Base-by-base conservation (phyloP, 2,797 vertebrate species). In the Siniperca scherzeri region DNA sequence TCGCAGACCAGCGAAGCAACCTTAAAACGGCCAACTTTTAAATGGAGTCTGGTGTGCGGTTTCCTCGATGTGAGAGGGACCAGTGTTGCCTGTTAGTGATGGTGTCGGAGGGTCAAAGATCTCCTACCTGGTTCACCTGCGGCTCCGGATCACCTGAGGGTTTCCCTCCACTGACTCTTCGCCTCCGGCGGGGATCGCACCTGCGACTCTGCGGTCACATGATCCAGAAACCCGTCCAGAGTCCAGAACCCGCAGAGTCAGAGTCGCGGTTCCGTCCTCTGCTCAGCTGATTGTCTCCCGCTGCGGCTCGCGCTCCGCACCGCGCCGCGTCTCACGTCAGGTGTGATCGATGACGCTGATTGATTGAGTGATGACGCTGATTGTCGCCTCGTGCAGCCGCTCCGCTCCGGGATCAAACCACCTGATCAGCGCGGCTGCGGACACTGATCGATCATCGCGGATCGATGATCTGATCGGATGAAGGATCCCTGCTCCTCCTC, bases 381-480 rank as follows among this genome's bases (percentile, higher is more conserved):
- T 57, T 76, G 70, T 69, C n/a, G 50, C 61, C 50, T 55, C 33
- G 42, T 52, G 80, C 65, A 64, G 74, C 40, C 46, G 38, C 56
- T 19, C 70, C 27, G 64, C n/a, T 59, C 27, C 27, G 27, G 19
- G n/a, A 53, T 62, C 36, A 22, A 19, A 7, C 5, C 14, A 25
- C 48, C 33, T 44, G 73, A 77, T 71, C 66, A 72, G 60, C 30
- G 44, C 68, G 53, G n/a, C 73, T 19, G 33, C 40, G 22, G 16
- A 19, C 61, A 10, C 25, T 2, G 59, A 78, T 84, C 84, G 80
- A 74, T 84, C 78, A 84, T 70, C 65, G 46, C 81, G 30, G 78
- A 38, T 82, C 80, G 84, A 75, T 81, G 73, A 25, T 48, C 3
- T 48, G 80, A 70, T 84, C n/a, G 3, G 66, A 44, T 5, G 61